phyloP scores from a whole-genome alignment of 2,113 vertebrate genomes.

The Ciconia stormi region DNA sequence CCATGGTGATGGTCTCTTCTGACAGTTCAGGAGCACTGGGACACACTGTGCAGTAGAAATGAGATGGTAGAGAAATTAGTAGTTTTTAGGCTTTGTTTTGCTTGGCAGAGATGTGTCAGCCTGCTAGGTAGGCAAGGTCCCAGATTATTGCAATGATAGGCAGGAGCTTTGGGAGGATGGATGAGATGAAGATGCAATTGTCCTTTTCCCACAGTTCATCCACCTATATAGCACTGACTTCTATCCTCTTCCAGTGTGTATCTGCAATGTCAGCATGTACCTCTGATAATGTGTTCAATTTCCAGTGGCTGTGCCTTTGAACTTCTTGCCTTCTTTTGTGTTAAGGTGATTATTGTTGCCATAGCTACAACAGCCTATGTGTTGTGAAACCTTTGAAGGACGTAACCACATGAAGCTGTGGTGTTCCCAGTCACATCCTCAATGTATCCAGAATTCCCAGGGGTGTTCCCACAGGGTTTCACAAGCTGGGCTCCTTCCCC shows the following conservation, averaged over 20 bases:
- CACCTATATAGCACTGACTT: neutral
- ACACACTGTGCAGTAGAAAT: neutral
- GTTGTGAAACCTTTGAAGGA: neutral
- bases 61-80: neutral
- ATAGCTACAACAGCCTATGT: neutral
- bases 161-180: neutral
- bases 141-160: neutral
- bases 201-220: neutral
- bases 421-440: neutral
- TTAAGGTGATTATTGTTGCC: neutral
- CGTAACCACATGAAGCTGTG: accelerated
- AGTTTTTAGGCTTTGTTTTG: neutral
- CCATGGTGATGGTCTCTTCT: neutral
- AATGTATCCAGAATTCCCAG: neutral
- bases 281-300: neutral
- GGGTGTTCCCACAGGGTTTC: neutral
- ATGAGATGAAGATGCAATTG: neutral
- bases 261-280: neutral
- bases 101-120: neutral
- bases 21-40: neutral
- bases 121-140: neutral
- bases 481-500: neutral
- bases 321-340: neutral
- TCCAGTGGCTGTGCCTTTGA: neutral
- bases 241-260: neutral